A percentile compares a stretch with the other conserved stretches of the same genome.
Conservation (phyloP, 2,113 vertebrate species). For the Scalopus aquaticus region DNA sequence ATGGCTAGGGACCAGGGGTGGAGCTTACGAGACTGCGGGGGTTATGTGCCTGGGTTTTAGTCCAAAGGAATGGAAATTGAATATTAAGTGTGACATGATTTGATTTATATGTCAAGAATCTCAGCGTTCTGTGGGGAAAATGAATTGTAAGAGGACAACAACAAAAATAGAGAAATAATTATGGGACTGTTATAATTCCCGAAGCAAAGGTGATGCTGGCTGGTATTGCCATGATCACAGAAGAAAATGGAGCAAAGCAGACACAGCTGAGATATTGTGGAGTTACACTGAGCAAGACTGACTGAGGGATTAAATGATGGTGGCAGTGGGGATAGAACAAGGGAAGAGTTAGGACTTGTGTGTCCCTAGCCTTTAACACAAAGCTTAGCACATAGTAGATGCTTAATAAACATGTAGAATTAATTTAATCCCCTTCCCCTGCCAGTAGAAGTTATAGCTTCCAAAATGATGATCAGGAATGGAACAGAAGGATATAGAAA, state of each 20-base stretch:
- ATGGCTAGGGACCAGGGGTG: too few species aligned
- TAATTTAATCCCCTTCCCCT: not conserved
- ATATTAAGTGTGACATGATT: not conserved
- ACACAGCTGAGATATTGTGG: not conserved
- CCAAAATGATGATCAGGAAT: not conserved
- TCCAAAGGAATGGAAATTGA: not conserved
- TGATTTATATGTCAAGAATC: not conserved
- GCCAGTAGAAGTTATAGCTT: not conserved
- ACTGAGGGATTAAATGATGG: not conserved
- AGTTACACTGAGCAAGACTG: not conserved
- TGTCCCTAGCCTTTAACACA: not conserved
- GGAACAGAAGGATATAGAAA: not conserved
- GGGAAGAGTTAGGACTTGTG: not conserved
- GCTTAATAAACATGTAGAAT: not conserved
- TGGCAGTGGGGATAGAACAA: not conserved
- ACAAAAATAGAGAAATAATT: not conserved
- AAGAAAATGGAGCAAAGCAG: not conserved
- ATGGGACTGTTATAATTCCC: accelerated
- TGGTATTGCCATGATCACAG: not conserved
- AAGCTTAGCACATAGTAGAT: not conserved
- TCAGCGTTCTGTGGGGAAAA: not conserved
- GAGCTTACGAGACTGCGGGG: not conserved
- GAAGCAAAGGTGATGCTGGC: not conserved
- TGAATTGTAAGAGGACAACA: not conserved
- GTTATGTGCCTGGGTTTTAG: not conserved